Base-by-base conservation (phyloP, 1,140 invertebrate species). In the Berghia stephanieae region DNA sequence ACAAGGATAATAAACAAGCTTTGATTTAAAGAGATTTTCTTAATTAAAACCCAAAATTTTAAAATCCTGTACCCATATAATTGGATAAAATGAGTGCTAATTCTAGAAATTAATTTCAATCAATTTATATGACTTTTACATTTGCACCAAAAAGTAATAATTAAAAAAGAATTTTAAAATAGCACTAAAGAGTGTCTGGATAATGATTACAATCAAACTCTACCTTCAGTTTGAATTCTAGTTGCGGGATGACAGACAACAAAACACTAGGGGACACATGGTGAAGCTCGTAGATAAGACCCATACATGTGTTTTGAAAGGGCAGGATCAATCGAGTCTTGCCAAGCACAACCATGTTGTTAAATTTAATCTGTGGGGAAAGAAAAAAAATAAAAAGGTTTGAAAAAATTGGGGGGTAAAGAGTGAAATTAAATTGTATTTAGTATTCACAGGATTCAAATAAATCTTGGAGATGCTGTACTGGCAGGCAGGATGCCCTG, bases 231-330 rank as follows among this genome's bases (percentile, higher is more conserved):
- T 91, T 91, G 78, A 96, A 98, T 85, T 98, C 96, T 31, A 99
- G 90, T 87, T 98, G 97, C 0, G 97, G 97, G 70, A 99, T 90
- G 31, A 98, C 96, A 18, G 95, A 93, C 31, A 95, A 87, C 71
- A 99, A 90, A 34, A 99, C 93, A 84, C 92, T 93, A 0, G 96
- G 94, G 87, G 96, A 96, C 82, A 98, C 98, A 85, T 95, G 93
- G 90, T 99, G 96, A 79, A 99, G 89, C 89, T 99, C 97, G 88
- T 98, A 98, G 82, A 99, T 98, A 69, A 99, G 91, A 89, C 98
- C 98, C 96, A 89, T 97, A 98, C 40, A 98, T 80, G 66, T 90
- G 86, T 40, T 86, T 87, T 3, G 86, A 87, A 43, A 90, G 79
- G 31, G 87, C 86, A 84, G 86, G 90, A 40, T 89, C 86, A 3